Percentiles rank a stretch among this genome's conserved stretches.
Conservation (phyloP, 2,113 vertebrate genomes). For the Pseudonaja textilis region DNA sequence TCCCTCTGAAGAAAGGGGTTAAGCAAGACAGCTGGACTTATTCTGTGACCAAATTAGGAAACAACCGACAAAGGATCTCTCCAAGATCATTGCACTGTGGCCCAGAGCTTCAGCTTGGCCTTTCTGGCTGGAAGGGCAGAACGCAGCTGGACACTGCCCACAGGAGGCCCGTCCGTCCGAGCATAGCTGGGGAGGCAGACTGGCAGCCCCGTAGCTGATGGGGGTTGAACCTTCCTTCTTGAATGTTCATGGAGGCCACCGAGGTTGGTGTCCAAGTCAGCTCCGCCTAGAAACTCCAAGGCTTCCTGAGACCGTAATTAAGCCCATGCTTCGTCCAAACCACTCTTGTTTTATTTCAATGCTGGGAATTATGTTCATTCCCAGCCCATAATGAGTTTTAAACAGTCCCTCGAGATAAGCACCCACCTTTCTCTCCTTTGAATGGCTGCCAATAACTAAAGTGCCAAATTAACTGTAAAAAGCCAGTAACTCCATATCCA, state of each 20-base stretch:
- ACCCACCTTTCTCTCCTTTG: no score
- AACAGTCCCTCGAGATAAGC: no score
- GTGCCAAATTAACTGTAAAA: no score
- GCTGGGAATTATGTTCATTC: no score
- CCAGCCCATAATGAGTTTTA: no score
- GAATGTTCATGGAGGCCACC: background rate
- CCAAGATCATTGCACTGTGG: conserved; percentile 52
- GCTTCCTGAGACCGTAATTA: no score
- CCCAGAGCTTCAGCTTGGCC: conserved; percentile 27
- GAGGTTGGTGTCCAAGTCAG: no score
- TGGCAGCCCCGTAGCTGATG: background rate
- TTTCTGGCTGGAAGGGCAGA: conserved; percentile 45
- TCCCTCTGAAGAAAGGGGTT: conserved; percentile 32
- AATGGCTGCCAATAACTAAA: no score
- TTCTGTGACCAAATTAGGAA: conserved; percentile 79
- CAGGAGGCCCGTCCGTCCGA: fast-evolving
- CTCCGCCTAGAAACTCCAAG: no score
- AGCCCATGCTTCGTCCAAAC: no score
- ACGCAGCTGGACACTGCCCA: background rate
- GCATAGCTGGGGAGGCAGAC: background rate
- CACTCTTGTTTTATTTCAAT: no score
- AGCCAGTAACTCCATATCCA: background rate
- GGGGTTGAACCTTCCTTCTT: background rate
- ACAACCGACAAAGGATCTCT: conserved; percentile 54
- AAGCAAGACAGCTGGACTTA: conserved; percentile 63